Evolutionary conservation across 1,140 invertebrate species (phyloP), one percentile per base, ranked within the genome.

Genomic region (Zeugodacus cucurbitae): DNA sequence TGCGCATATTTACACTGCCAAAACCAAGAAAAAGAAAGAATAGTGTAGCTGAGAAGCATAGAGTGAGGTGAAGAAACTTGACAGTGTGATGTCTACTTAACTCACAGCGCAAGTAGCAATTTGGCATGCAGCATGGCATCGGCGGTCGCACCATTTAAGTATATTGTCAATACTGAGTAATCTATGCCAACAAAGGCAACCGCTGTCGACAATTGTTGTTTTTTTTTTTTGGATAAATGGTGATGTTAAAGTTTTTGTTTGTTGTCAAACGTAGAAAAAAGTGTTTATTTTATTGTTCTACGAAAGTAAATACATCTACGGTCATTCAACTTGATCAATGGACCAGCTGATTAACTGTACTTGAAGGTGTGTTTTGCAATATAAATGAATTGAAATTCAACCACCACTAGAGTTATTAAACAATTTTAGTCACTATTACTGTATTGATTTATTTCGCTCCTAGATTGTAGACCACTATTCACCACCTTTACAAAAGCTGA

Each of bases 21-120:
- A 37, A 74, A 74, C 7, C 3, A 62, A 67, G 11, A 17, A 62
- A 62, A n/a, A 62, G 26, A 17, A 26, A 62, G 5, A 41, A 22
- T 74, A 74, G 11, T 4, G 48, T 20, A 54, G 14, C 4, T 17
- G 20, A 17, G 17, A 17, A 54, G 14, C 48, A 54, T 26, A 41
- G 32, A n/a, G 20, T 74, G 37, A 74, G 67, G 67, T 74, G 67
- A 74, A 74, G 67, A 74, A 74, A 74, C 67, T 74, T 74, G 67
- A 74, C 67, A 67, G 14, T 34, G 8, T 3, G 14, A 67, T 67
- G 3, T 34, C 11, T 7, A 17, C 64, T 70, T n/a, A 58, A 3
- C 32, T 6, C 26, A 64, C 26, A 34, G 67, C 34, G 34, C 32
- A 41, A 22, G 67, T 32, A 32, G 34, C 32, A 22, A 74, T 74